phyloP scores from a whole-genome alignment of 1,140 invertebrate genomes.

The Hermatobates lingyangjiaoensis region DNA sequence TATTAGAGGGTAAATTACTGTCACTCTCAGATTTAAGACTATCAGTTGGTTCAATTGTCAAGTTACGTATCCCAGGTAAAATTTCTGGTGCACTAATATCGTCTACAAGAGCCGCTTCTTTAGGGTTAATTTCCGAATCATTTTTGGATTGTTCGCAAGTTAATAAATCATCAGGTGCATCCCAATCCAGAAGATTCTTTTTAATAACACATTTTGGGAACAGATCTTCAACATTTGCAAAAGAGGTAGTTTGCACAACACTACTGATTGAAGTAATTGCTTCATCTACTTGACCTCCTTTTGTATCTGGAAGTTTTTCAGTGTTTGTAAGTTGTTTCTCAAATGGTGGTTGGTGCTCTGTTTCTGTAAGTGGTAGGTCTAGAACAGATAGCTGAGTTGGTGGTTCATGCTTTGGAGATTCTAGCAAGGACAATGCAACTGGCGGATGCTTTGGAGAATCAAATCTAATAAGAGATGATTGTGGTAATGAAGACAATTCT shows the following conservation, averaged over 20 bases:
- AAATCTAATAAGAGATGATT: not conserved
- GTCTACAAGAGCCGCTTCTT: slow-evolving; percentile 21
- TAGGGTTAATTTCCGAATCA: not conserved
- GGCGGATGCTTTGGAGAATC: not conserved
- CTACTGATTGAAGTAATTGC: no score
- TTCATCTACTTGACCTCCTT: no score
- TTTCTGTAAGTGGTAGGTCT: not conserved
- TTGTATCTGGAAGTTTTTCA: no score
- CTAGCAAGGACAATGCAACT: not conserved
- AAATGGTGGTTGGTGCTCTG: not conserved
- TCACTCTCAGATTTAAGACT: no score
- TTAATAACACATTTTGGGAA: slow-evolving; percentile 7
- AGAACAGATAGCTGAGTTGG: not conserved
- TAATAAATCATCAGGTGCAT: no score
- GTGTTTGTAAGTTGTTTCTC: no score
- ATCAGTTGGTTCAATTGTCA: no score
- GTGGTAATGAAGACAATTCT: not conserved
- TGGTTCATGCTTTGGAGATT: not conserved
- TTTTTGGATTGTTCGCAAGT: no score
- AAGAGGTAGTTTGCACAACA: no score
- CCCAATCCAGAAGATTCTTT: not conserved
- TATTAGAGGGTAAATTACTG: no score
- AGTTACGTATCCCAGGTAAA: no score
- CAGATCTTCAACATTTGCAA: slow-evolving; percentile 5
- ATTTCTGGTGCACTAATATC: slow-evolving; percentile 29